These are phyloP conservation scores for Drosophila longiperda DNA, from an alignment of 2,888 invertebrate genomes.

Conservation along the genomic window DNA sequence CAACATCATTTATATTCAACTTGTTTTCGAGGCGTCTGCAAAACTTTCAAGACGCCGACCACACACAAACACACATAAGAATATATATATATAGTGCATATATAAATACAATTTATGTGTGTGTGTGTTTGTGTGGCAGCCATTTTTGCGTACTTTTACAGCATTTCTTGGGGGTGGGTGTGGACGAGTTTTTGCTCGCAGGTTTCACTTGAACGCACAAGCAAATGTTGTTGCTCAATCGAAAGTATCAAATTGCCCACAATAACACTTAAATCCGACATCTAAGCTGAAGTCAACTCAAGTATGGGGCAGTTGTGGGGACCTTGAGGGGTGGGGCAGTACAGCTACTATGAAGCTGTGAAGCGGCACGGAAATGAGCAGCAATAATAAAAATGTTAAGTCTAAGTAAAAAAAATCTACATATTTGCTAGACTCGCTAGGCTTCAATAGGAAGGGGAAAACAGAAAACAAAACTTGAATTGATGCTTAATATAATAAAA, in stretches of 20 bases:
- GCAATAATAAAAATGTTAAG: slow-evolving; percentile 69
- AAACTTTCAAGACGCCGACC: slow-evolving; percentile 62
- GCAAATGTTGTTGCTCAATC: slow-evolving; percentile 81
- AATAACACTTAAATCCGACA: slow-evolving; percentile 81
- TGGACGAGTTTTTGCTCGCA: slow-evolving; percentile 39
- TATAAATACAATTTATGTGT: slow-evolving; percentile 34
- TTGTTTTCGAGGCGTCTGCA: slow-evolving; percentile 76
- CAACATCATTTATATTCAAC: slow-evolving; percentile 81
- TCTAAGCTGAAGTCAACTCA: slow-evolving; percentile 68
- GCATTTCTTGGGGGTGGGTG: slow-evolving; percentile 22
- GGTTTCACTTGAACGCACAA: slow-evolving; percentile 76
- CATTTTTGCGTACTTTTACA: slow-evolving; percentile 68
- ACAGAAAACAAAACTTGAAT: slow-evolving; percentile 8
- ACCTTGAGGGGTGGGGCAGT: not conserved
- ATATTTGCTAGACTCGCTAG: slow-evolving; percentile 6
- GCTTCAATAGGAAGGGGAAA: slow-evolving; percentile 3
- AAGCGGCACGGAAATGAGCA: slow-evolving; percentile 60
- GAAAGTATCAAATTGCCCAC: slow-evolving; percentile 83
- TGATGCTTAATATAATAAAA: slow-evolving; percentile 7
- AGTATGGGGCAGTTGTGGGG: slow-evolving; percentile 14
- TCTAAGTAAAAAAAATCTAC: slow-evolving; percentile 11
- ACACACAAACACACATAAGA: slow-evolving; percentile 36
- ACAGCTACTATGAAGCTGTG: slow-evolving; percentile 27
- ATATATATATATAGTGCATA: slow-evolving; percentile 9
- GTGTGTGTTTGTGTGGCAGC: slow-evolving; percentile 61